A percentile compares a stretch with the other conserved stretches of the same genome.
Conservation (phyloP, 1,140 invertebrate genomes). For the Drosophila tsacasi region DNA sequence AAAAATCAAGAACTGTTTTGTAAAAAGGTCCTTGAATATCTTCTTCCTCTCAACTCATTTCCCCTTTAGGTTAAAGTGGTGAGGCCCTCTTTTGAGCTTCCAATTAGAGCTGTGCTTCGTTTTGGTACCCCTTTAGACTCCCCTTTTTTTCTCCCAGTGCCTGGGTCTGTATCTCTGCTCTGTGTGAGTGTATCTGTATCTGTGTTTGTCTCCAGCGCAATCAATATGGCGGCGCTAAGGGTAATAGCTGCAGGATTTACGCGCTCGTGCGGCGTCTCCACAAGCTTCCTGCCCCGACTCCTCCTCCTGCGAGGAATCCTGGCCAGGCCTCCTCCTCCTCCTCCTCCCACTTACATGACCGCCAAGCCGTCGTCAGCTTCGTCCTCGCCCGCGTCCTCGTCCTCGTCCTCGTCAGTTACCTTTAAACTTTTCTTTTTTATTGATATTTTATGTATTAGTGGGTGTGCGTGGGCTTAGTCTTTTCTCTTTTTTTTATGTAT, state of each 20-base stretch:
- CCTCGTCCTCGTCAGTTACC: slow-evolving; percentile 62
- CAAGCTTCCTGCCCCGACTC: slow-evolving; percentile 12
- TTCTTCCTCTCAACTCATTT: no score
- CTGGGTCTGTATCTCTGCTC: slow-evolving; percentile 17
- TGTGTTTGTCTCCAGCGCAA: slow-evolving; percentile 77
- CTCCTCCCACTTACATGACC: slow-evolving; percentile 52
- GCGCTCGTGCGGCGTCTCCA: slow-evolving; percentile 66
- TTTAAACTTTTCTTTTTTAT: slow-evolving; percentile 78
- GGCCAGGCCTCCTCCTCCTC: not conserved
- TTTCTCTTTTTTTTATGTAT: slow-evolving; percentile 60
- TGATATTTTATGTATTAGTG: slow-evolving; percentile 81
- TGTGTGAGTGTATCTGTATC: slow-evolving; percentile 32
- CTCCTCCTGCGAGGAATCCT: not conserved
- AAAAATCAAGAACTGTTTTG: not conserved
- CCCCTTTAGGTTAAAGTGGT: no score
- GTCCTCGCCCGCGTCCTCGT: slow-evolving; percentile 22
- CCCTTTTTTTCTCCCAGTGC: slow-evolving; percentile 9
- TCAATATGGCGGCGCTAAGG: slow-evolving; percentile 78
- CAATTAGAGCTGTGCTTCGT: no score
- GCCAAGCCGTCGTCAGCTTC: slow-evolving; percentile 47
- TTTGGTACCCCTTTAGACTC: no score
- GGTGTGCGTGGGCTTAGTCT: slow-evolving; percentile 18
- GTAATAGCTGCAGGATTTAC: slow-evolving; percentile 80
- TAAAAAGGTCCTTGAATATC: not conserved
- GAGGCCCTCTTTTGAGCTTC: no score